A percentile compares a stretch with the other conserved stretches of the same genome.
Evolutionary conservation across 2,797 vertebrate species (phyloP).

Genomic region (Lemur catta): DNA sequence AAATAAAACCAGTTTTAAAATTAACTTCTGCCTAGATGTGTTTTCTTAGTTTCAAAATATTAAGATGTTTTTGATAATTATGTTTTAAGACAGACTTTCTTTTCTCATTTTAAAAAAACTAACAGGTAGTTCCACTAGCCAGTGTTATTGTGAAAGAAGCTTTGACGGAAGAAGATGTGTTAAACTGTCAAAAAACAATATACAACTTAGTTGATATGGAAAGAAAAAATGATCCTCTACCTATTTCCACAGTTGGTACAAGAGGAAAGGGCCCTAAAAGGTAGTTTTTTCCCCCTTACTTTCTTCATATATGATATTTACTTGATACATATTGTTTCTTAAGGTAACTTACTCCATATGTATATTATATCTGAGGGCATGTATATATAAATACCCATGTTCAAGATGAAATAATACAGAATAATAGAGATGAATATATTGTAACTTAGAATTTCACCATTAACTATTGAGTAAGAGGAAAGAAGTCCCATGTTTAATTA

Average conservation of each 20-base stretch:
- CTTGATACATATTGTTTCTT: neutral
- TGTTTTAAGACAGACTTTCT: conserved; percentile 50
- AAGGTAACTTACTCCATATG: neutral
- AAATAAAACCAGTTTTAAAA: conserved; percentile 39
- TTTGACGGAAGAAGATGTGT: conserved; percentile 95
- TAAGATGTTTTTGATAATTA: conserved; percentile 8
- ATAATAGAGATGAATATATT: neutral
- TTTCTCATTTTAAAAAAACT: conserved; percentile 11
- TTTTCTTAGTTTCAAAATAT: neutral
- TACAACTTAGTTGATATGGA: conserved; percentile 99
- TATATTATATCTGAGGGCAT: neutral
- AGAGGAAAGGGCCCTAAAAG: conserved; percentile 99
- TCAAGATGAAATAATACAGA: neutral
- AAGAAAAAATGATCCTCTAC: conserved; percentile 97
- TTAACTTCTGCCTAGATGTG: neutral
- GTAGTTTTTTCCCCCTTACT: conserved; percentile 79
- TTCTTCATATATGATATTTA: neutral
- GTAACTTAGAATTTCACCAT: neutral
- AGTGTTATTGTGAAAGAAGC: conserved; percentile 97
- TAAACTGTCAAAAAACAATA: conserved; percentile 98
- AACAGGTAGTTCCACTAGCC: conserved; percentile 96
- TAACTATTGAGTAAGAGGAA: neutral
- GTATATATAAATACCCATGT: neutral
- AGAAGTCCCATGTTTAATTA: neutral
- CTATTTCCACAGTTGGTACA: conserved; percentile 98